phyloP scores from a whole-genome alignment of 2,797 vertebrate genomes.

The Botia almorhae region DNA sequence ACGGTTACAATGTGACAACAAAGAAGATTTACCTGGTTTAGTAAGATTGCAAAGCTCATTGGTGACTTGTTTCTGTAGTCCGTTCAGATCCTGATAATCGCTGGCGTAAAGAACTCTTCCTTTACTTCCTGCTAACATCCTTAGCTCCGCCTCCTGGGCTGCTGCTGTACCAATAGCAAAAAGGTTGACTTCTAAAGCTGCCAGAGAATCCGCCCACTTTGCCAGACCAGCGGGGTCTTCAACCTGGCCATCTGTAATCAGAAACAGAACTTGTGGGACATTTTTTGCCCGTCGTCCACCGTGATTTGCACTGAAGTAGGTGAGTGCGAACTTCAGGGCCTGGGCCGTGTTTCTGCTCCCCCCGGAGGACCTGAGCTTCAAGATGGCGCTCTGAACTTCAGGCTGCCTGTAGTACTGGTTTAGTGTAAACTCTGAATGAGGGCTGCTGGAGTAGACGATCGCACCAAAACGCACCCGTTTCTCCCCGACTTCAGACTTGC shows the following conservation, averaged over 20 bases:
- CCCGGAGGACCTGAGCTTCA: constrained; percentile 31
- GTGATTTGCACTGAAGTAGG: constrained; percentile 67
- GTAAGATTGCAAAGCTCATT: constrained; percentile 73
- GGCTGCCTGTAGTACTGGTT: constrained; percentile 62
- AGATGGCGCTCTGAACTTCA: constrained; percentile 71
- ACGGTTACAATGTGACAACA: background rate
- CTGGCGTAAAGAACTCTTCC: constrained; percentile 74
- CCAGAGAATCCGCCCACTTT: constrained; percentile 59
- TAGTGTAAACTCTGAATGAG: constrained; percentile 69
- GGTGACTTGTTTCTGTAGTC: constrained; percentile 74
- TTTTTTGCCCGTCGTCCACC: constrained; percentile 68
- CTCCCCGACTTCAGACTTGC: constrained; percentile 72
- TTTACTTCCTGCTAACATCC: constrained; percentile 65
- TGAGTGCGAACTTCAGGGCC: constrained; percentile 71
- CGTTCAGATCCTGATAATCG: constrained; percentile 71
- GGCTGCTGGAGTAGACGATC: constrained; percentile 68
- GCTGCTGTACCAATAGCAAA: constrained; percentile 77
- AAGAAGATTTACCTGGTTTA: constrained; percentile 75
- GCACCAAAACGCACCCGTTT: constrained; percentile 77
- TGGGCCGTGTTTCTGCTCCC: constrained; percentile 76
- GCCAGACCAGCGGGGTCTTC: constrained; percentile 64
- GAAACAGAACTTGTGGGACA: constrained; percentile 77
- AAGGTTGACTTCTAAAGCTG: constrained; percentile 65
- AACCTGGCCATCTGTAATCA: constrained; percentile 81
- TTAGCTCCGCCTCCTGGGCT: constrained; percentile 70